phyloP scores from a whole-genome alignment of 1,140 invertebrate species.

The Philopotamus ludificatus region DNA sequence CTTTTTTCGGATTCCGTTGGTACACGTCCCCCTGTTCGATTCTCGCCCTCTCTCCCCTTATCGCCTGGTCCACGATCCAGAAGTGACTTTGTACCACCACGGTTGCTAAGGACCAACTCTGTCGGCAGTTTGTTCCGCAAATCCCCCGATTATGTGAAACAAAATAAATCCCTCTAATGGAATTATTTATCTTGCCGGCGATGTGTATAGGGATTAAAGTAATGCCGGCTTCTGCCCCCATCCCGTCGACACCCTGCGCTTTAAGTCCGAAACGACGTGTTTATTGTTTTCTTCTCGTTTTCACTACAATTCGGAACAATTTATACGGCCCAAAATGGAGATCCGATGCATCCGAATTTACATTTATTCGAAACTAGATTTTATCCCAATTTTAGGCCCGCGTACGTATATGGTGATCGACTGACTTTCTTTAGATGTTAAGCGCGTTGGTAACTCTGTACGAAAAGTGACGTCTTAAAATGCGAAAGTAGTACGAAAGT shows the following conservation, averaged over 20 bases:
- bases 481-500: no score
- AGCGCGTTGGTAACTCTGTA: no score
- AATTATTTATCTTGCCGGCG: slow-evolving; percentile 36
- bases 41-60: neutral
- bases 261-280: neutral
- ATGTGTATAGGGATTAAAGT: slow-evolving; percentile 24
- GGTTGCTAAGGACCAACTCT: slow-evolving; percentile 1
- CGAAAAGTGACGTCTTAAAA: no score
- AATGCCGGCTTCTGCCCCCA: slow-evolving; percentile 3
- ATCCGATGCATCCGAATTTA: no score
- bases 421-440: no score
- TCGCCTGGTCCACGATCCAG: neutral
- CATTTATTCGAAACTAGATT: no score
- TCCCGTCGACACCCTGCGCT: slow-evolving; percentile 1
- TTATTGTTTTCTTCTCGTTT: slow-evolving; percentile 4
- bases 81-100: neutral
- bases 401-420: no score
- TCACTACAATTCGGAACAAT: neutral
- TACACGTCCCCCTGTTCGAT: no score
- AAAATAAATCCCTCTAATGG: slow-evolving; percentile 34
- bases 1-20: no score
- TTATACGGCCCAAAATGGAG: neutral
- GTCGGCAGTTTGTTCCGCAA: slow-evolving; percentile 35
- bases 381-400: no score
- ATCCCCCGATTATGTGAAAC: slow-evolving; percentile 37